Conservation (phyloP, 1,140 invertebrate species). For the Drosophila ogumai region DNA sequence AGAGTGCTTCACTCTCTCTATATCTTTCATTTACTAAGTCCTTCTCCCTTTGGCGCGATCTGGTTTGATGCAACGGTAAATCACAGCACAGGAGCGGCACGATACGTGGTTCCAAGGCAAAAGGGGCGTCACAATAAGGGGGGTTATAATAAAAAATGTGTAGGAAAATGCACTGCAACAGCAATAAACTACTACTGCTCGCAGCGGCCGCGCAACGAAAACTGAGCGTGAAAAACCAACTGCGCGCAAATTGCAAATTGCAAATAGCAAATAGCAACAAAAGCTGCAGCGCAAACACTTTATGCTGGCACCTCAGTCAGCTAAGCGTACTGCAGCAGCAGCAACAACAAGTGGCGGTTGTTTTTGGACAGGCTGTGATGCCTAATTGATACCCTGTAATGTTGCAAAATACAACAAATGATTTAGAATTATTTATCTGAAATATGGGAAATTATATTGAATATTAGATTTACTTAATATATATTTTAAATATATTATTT, state of each 20-base stretch:
- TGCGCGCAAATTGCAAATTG: slow-evolving; percentile 48
- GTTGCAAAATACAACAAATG: background rate
- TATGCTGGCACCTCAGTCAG: slow-evolving; percentile 55
- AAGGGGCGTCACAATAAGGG: background rate
- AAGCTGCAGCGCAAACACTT: slow-evolving; percentile 79
- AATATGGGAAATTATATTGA: too few relatives aligned
- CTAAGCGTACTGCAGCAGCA: slow-evolving; percentile 21
- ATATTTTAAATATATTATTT: too few relatives aligned
- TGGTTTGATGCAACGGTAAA: background rate
- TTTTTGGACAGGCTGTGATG: background rate
- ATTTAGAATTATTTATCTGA: background rate
- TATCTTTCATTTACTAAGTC: too few relatives aligned
- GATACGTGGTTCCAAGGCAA: slow-evolving; percentile 9
- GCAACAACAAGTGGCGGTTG: slow-evolving; percentile 25
- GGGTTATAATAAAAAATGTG: slow-evolving; percentile 6
- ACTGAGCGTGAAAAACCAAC: slow-evolving; percentile 73
- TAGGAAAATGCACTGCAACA: slow-evolving; percentile 22
- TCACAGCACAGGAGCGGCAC: slow-evolving; percentile 10
- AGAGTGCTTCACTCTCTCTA: background rate
- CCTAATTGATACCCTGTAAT: background rate
- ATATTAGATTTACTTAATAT: too few relatives aligned
- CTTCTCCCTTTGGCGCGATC: background rate
- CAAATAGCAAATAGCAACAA: slow-evolving; percentile 62
- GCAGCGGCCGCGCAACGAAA: slow-evolving; percentile 75
- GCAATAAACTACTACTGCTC: slow-evolving; percentile 73